Evolutionary conservation across 2,888 invertebrate genomes (phyloP).

Genomic region (Nasonovia ribisnigri): DNA sequence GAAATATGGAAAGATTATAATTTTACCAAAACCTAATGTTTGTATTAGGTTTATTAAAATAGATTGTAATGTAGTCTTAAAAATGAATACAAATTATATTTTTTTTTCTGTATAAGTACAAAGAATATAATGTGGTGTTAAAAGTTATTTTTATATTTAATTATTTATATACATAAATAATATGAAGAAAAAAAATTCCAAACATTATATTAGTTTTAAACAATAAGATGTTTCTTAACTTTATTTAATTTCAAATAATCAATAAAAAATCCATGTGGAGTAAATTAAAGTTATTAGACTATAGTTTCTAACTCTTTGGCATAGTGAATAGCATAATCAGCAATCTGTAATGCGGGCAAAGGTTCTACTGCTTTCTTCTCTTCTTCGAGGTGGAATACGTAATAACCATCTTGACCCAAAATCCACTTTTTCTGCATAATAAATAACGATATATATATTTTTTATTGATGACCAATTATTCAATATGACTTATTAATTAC

Average conservation of each 20-base stretch:
- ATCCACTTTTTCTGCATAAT: slow-evolving; percentile 84
- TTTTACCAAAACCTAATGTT: slow-evolving; percentile 71
- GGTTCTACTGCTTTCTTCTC: slow-evolving; percentile 82
- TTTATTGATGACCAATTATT: slow-evolving; percentile 57
- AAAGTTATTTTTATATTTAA: slow-evolving; percentile 20
- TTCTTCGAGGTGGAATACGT: slow-evolving; percentile 81
- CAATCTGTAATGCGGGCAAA: slow-evolving; percentile 90
- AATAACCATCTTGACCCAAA: slow-evolving; percentile 82
- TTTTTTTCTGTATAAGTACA: not conserved
- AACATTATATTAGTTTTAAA: slow-evolving; percentile 19
- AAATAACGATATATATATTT: not conserved
- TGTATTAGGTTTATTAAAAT: not conserved
- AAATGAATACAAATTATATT: not conserved
- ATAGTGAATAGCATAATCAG: slow-evolving; percentile 95
- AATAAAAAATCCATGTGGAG: not conserved
- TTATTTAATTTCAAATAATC: slow-evolving; percentile 25
- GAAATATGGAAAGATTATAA: slow-evolving; percentile 80
- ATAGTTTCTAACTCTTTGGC: slow-evolving; percentile 99
- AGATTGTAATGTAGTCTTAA: not conserved
- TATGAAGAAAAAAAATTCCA: slow-evolving; percentile 26
- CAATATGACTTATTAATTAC: slow-evolving; percentile 71
- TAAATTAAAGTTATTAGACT: slow-evolving; percentile 77
- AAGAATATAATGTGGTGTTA: not conserved
- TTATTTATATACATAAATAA: slow-evolving; percentile 20
- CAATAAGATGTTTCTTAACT: slow-evolving; percentile 11